Percentiles rank a stretch among this genome's conserved stretches.
Evolutionary conservation across 2,113 vertebrate species (phyloP).

Genomic region (Cnemophilus loriae): DNA sequence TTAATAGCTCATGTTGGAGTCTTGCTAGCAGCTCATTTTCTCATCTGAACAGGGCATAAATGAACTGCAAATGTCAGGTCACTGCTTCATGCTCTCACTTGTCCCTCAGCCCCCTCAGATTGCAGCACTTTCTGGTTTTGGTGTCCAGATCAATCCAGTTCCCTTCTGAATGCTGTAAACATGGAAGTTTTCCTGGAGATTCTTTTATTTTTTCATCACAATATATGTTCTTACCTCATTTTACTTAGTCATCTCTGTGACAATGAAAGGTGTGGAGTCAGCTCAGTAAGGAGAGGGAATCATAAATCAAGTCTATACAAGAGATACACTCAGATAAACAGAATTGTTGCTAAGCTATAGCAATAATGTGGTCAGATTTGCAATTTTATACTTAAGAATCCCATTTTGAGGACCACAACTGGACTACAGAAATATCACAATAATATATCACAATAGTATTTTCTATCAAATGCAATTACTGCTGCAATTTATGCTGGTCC

Average conservation of each 20-base stretch:
- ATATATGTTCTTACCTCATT: neutral
- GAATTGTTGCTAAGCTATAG: neutral
- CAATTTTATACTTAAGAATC: neutral
- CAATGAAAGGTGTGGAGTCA: constrained; percentile 5
- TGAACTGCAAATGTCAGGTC: neutral
- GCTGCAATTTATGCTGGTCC: neutral
- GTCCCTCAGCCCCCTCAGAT: neutral
- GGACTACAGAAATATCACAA: neutral
- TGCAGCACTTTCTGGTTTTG: neutral
- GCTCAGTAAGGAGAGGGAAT: neutral
- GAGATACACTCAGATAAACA: neutral
- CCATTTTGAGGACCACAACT: neutral
- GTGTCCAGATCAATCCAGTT: neutral
- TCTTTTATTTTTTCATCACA: neutral
- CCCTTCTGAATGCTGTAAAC: neutral
- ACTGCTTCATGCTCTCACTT: neutral
- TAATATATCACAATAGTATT: neutral
- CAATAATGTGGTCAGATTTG: neutral
- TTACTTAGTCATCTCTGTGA: constrained; percentile 13
- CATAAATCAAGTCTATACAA: neutral
- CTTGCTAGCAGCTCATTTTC: neutral
- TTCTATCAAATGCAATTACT: neutral
- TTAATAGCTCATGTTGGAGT: neutral
- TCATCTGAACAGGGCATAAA: neutral
- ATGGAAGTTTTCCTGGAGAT: neutral